phyloP scores from a whole-genome alignment of 2,888 invertebrate genomes.

The Heliconius hortense region DNA sequence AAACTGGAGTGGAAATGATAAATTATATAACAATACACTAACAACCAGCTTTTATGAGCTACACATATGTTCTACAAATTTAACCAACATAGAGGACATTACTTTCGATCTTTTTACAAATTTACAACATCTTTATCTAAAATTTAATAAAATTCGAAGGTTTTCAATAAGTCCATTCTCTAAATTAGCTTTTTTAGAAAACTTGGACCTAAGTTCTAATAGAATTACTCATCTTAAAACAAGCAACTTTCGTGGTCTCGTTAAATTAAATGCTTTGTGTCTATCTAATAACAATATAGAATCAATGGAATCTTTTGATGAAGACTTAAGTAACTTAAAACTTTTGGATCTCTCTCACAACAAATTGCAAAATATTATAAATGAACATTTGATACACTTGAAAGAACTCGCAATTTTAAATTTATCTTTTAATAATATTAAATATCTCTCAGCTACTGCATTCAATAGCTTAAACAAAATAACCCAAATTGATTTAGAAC shows the following conservation, averaged over 20 bases:
- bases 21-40: conserved; percentile 62
- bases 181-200: conserved; percentile 87
- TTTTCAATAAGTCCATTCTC: conserved; percentile 93
- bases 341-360: conserved; percentile 92
- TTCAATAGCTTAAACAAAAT: conserved; percentile 90
- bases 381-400: conserved; percentile 89
- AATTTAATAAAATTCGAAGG: conserved; percentile 88
- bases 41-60: conserved; percentile 71
- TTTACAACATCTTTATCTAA: conserved; percentile 89
- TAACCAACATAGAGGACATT: conserved; percentile 83
- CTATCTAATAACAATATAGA: conserved; percentile 92
- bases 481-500: conserved; percentile 88
- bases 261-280: conserved; percentile 88
- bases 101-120: conserved; percentile 88
- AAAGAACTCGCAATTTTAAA: conserved; percentile 90
- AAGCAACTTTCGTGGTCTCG: conserved; percentile 90
- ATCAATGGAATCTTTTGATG: conserved; percentile 90
- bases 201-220: conserved; percentile 91
- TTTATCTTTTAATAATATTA: conserved; percentile 91
- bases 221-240: conserved; percentile 90
- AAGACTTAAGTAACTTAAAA: conserved; percentile 88
- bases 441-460: conserved; percentile 89
- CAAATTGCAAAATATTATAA: conserved; percentile 89
- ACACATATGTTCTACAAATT: conserved; percentile 70
- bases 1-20: conserved; percentile 61